Conservation (phyloP, 92 coral and sea anemone genomes). For the Phenganax subtilis region DNA sequence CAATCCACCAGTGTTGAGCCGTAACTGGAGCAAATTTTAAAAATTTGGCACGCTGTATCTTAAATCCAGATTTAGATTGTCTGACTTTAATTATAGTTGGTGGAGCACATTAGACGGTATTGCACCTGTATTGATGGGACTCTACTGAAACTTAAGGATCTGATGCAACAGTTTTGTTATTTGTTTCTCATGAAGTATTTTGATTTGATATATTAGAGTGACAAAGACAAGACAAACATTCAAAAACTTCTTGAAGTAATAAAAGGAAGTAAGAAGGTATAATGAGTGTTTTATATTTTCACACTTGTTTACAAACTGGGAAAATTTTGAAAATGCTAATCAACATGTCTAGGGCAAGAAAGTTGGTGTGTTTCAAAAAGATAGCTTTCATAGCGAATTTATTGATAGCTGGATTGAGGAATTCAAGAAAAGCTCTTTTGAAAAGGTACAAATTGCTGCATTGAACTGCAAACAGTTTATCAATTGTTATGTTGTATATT, state of each 20-base stretch:
- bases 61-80: too few species aligned
- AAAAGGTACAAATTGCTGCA: conserved; percentile 52
- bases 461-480: too few species aligned
- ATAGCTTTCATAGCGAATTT: conserved; percentile 86
- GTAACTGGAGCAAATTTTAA: too few species aligned
- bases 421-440: conserved; percentile 75
- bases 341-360: conserved; percentile 58
- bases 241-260: conserved; percentile 62
- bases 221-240: conserved; percentile 88
- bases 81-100: too few species aligned
- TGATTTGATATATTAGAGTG: conserved; percentile 44
- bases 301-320: neutral
- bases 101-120: too few species aligned
- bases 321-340: neutral
- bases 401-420: conserved; percentile 77
- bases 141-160: too few species aligned
- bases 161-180: neutral
- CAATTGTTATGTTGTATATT: too few species aligned
- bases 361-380: conserved; percentile 84
- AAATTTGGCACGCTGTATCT: too few species aligned
- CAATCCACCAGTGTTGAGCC: too few species aligned
- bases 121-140: too few species aligned
- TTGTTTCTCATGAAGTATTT: neutral
- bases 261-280: conserved; percentile 68
- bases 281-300: conserved; percentile 18